Evolutionary conservation across 2,113 vertebrate genomes (phyloP).

Genomic region (Tamias sibiricus): DNA sequence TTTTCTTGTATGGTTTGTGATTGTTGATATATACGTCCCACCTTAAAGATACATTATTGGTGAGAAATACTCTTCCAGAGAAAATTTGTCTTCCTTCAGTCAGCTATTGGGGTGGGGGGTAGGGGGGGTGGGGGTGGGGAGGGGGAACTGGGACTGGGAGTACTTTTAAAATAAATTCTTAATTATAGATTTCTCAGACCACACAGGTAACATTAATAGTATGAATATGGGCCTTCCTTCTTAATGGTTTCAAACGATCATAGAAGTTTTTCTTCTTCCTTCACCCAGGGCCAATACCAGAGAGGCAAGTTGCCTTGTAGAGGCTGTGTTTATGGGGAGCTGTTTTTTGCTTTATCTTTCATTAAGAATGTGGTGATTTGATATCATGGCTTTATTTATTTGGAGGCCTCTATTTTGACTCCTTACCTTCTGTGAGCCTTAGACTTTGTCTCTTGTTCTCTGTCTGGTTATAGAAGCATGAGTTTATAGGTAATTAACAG

Average conservation of each 20-base stretch:
- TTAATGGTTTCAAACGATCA: not conserved
- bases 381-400: constrained; percentile 15
- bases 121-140: too few relatives aligned
- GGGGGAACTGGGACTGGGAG: not conserved
- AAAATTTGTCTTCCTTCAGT: constrained; percentile 19
- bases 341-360: constrained; percentile 5
- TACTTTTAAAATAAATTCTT: constrained; percentile 51
- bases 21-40: constrained; percentile 37
- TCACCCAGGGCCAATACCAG: not conserved
- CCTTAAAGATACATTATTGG: constrained; percentile 9
- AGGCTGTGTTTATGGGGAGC: not conserved
- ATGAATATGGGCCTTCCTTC: not conserved
- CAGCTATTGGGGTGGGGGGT: constrained; percentile 1
- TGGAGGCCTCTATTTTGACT: not conserved
- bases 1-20: not conserved
- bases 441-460: not conserved
- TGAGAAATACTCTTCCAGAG: constrained; percentile 49
- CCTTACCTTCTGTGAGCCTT: not conserved
- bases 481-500: not conserved
- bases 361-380: not conserved
- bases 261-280: not conserved
- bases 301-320: not conserved
- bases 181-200: not conserved
- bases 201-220: not conserved
- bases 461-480: not conserved